Evolutionary conservation across 2,888 invertebrate genomes (phyloP), one percentile per base, ranked within the genome.

Genomic region (Tipula helvola): DNA sequence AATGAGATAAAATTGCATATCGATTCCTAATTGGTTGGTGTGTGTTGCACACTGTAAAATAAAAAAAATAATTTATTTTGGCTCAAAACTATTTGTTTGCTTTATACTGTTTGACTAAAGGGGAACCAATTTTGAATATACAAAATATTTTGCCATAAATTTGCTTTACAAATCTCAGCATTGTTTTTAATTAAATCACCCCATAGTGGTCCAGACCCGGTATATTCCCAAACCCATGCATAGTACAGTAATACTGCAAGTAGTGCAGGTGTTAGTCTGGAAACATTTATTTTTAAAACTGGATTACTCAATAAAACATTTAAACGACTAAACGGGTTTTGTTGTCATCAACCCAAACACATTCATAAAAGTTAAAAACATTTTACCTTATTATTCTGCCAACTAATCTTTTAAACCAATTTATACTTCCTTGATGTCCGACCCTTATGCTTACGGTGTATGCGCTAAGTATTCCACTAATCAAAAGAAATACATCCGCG

Each of bases 11-110:
- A 96, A 91, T 90, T 96, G 96, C 93, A 96, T 94, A 89, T 96
- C 96, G 88, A 96, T 89, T 0, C 96, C 95, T 88, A 96, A 90
- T 89, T 95, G 95, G 89, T 96, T 95, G 0, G 95, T 95, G 91
- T 95, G 95, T 0, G 95, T 94, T 36, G 95, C 95, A 89, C 96
- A 96, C 96, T 96, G 90, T 12, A 91, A 86, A 86, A 28, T 44
- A 42, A 85, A 85, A 28, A 18, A 85, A 16, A 41, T 42, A 85
- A 85, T 18, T 41, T 16, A 42, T 28, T 44, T 18, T 0, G 7
- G 10, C n/a, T 1, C 10, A 10, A 10, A 39, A 16, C 28, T 28
- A 28, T 10, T 42, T 10, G 3, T 44, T 18, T 86, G 7, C 28
- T 1, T n/a, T 92, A 91, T 90, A 95, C 95, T 93, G 95, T 95